These are phyloP conservation scores for Aldabrachelys gigantea DNA, from an alignment of 2,113 vertebrate species.

Conservation along the genomic window DNA sequence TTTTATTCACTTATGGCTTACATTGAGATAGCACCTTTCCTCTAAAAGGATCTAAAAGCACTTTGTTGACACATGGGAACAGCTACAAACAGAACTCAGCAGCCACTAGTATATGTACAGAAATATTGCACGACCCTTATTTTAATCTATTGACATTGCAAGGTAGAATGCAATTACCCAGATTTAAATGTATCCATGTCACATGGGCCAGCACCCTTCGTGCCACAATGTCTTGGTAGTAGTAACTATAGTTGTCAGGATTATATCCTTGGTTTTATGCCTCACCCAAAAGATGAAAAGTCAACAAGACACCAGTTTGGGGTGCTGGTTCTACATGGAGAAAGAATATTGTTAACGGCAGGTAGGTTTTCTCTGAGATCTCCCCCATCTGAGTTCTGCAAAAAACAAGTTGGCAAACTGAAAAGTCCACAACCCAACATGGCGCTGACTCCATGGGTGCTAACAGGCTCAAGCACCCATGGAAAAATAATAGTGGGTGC, in stretches of 20 bases:
- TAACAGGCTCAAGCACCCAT: no score
- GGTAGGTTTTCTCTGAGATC: not conserved
- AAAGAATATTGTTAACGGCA: not conserved
- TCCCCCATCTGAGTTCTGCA: not conserved
- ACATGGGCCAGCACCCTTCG: rapidly evolving
- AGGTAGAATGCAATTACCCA: rapidly evolving
- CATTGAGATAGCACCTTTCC: not conserved
- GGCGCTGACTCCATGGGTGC: no score
- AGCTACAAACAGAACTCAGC: not conserved
- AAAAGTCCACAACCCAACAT: not conserved
- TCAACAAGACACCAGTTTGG: rapidly evolving
- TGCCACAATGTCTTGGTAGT: rapidly evolving
- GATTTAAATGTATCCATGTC: not conserved
- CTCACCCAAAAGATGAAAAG: rapidly evolving
- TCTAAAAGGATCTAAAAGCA: not conserved
- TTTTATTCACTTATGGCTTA: not conserved
- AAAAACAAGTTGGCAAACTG: not conserved
- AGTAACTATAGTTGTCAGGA: rapidly evolving
- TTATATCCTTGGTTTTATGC: rapidly evolving
- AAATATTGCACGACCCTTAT: rapidly evolving
- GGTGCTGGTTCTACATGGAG: not conserved
- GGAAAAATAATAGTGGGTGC: no score
- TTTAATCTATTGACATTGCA: rapidly evolving
- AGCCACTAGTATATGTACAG: not conserved
- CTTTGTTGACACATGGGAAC: not conserved